Evolutionary conservation across 53 echinoderm and acorn worm species (phyloP), one percentile per base, ranked within the genome.

Genomic region (Apostichopus leukothele): DNA sequence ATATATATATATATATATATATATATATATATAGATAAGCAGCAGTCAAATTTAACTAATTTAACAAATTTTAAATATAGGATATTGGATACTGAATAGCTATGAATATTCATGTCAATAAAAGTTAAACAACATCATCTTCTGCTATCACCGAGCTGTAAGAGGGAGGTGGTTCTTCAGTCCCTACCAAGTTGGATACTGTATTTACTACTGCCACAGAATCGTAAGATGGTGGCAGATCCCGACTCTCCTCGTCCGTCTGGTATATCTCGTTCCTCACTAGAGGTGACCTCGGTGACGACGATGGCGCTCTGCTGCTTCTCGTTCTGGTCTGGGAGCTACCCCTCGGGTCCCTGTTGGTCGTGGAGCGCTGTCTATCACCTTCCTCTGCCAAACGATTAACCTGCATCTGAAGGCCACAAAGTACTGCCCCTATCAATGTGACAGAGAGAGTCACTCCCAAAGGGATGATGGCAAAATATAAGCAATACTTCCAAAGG

Each of bases 391-490:
- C 76, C 12, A 80, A 79, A 39, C 84, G 59, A 22, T 88, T 91
- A 8, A 91, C 88, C 54, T 83, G 53, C 73, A 84, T 39, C 60
- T 91, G 92, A 20, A 75, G 73, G 20, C 75, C 50, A 80, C 21
- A 88, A 4, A 91, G 78, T 5, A 75, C 50, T 3, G 60, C 25
- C 11, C 75, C 92, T 22, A 89, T 63, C n/a, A 73, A 68, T 10
- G 55, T 76, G 16, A 91, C 5, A 12, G 75, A 27, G 8, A 75
- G 12, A 4, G 18, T 22, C 0, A 85, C 51, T 39, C 76, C 92
- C 10, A 84, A 11, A 23, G 92, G 92, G 12, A 91, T 67, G 23
- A 14, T 78, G 57, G 74, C 75, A 76, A 91, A 91, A 77, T 86
- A 89, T 1, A 86, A 66, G 67, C 75, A 74, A 60, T 91, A 91